Evolutionary conservation across 2,113 vertebrate species (phyloP).

Genomic region (Anguilla rostrata): DNA sequence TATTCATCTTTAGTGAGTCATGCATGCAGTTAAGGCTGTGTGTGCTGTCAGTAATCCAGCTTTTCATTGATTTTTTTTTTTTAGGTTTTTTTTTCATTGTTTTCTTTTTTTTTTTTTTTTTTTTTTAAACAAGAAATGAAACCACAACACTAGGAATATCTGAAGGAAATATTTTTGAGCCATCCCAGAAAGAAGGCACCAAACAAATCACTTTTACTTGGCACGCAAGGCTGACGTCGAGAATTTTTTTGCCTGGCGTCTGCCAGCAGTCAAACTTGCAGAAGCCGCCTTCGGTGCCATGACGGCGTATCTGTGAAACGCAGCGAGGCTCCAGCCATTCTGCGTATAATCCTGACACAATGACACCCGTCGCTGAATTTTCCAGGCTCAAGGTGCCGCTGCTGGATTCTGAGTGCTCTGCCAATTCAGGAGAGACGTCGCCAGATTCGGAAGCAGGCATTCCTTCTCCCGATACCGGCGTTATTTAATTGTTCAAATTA

Average conservation of each 20-base stretch:
- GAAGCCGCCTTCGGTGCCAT: background rate
- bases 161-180: background rate
- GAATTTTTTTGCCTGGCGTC: background rate
- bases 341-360: background rate
- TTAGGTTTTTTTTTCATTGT: background rate
- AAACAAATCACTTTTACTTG: background rate
- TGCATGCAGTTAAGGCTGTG: background rate
- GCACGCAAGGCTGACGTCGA: background rate
- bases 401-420: background rate
- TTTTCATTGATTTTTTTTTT: background rate
- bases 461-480: too few relatives aligned
- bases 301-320: background rate
- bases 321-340: background rate
- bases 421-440: background rate
- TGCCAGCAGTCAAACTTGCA: background rate
- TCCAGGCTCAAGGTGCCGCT: background rate
- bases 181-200: background rate
- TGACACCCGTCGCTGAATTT: background rate
- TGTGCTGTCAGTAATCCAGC: background rate
- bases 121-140: background rate
- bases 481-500: too few relatives aligned
- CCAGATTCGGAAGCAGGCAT: background rate
- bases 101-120: background rate
- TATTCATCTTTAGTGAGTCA: background rate
- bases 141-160: background rate